These are phyloP conservation scores for Melitaea cinxia DNA, from an alignment of 1,140 invertebrate genomes.

Conservation along the genomic window DNA sequence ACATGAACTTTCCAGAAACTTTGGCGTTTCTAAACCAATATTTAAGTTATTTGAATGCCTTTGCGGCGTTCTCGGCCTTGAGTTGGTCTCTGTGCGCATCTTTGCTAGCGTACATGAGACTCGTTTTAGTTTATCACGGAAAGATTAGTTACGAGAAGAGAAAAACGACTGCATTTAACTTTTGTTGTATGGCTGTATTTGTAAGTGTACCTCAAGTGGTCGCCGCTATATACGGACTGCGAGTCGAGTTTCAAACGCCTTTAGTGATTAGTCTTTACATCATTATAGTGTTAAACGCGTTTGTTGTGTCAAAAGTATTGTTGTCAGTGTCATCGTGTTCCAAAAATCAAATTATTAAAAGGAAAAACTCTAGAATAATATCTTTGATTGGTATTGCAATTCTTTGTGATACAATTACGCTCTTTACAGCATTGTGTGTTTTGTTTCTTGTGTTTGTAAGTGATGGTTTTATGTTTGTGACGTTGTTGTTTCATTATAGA, in stretches of 20 bases:
- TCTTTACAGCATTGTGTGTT: too few species aligned
- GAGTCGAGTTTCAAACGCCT: too few species aligned
- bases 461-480: not conserved
- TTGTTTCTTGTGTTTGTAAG: too few species aligned
- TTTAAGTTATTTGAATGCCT: not conserved
- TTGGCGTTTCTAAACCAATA: not conserved
- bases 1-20: not conserved
- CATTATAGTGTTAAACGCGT: too few species aligned
- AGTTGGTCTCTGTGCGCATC: slow-evolving; percentile 43
- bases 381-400: too few species aligned
- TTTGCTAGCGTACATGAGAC: slow-evolving; percentile 37
- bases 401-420: too few species aligned
- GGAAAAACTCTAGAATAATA: too few species aligned
- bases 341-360: too few species aligned
- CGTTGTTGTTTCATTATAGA: too few species aligned
- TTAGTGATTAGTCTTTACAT: not conserved
- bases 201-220: not conserved
- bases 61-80: slow-evolving; percentile 27
- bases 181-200: not conserved
- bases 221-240: not conserved
- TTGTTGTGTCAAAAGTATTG: too few species aligned
- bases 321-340: too few species aligned
- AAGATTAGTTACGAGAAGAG: slow-evolving; percentile 29
- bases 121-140: slow-evolving; percentile 34
- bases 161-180: not conserved